These are phyloP conservation scores for Hyla sarda DNA, from an alignment of 2,113 vertebrate species.

Conservation along the genomic window DNA sequence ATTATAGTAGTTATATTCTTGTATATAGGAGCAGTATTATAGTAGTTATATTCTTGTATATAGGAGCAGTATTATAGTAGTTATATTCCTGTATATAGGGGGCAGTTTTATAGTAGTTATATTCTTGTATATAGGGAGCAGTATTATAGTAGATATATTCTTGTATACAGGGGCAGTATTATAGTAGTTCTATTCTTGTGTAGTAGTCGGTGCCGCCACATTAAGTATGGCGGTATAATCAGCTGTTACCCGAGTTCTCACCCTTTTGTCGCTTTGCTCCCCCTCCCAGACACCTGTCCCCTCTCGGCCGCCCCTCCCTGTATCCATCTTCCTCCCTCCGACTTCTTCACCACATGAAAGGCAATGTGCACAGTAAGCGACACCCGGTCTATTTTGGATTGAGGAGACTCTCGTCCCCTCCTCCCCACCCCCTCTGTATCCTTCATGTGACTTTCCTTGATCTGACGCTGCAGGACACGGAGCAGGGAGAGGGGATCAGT, in stretches of 20 bases:
- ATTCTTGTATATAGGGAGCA: too few species aligned
- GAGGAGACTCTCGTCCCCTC: conserved; percentile 15
- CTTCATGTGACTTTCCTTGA: conserved; percentile 68
- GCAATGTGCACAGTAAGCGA: conserved; percentile 77
- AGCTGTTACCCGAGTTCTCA: too few species aligned
- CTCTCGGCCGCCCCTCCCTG: not conserved
- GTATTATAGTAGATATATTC: too few species aligned
- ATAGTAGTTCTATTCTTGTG: too few species aligned
- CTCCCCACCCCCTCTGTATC: conserved; percentile 52
- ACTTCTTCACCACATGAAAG: conserved; percentile 64
- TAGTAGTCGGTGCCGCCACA: too few species aligned
- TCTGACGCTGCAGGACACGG: conserved; percentile 74
- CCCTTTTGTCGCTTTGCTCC: not conserved
- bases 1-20: too few species aligned
- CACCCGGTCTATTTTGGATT: conserved; percentile 89
- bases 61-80: not conserved
- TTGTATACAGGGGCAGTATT: too few species aligned
- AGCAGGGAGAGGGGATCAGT: conserved; percentile 50
- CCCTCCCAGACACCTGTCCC: not conserved
- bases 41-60: not conserved
- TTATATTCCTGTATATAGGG: too few species aligned
- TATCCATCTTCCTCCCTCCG: not conserved
- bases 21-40: too few species aligned
- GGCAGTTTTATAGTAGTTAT: too few species aligned
- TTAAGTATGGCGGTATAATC: too few species aligned